Conservation (phyloP, 1,140 invertebrate genomes). For the Pentalonia nigronervosa region DNA sequence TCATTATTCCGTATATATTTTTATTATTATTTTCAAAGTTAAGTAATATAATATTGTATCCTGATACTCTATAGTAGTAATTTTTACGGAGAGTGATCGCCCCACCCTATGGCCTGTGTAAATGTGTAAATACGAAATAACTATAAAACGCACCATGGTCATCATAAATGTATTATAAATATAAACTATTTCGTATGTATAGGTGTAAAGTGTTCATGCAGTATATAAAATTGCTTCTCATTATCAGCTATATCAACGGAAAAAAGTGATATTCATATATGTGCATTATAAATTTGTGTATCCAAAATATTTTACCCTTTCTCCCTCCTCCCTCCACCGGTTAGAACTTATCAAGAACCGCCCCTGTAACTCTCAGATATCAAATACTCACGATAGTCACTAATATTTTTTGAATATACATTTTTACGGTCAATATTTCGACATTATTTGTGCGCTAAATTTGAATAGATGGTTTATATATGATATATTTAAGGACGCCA, state of each 20-base stretch:
- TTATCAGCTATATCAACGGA: background rate
- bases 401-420: background rate
- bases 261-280: background rate
- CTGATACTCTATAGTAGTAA: no score
- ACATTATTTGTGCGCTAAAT: background rate
- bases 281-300: background rate
- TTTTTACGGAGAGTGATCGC: no score
- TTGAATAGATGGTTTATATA: background rate
- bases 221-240: background rate
- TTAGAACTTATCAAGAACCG: background rate
- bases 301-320: background rate
- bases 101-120: background rate
- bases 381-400: background rate
- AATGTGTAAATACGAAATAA: background rate
- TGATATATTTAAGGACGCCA: no score
- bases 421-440: background rate
- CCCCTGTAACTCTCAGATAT: no score
- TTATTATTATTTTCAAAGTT: background rate
- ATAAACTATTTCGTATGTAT: background rate
- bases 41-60: no score
- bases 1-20: background rate
- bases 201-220: background rate
- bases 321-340: no score
- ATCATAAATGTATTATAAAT: background rate
- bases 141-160: background rate